Conservation (phyloP, 2,113 vertebrate species). For the Desmodus rotundus region DNA sequence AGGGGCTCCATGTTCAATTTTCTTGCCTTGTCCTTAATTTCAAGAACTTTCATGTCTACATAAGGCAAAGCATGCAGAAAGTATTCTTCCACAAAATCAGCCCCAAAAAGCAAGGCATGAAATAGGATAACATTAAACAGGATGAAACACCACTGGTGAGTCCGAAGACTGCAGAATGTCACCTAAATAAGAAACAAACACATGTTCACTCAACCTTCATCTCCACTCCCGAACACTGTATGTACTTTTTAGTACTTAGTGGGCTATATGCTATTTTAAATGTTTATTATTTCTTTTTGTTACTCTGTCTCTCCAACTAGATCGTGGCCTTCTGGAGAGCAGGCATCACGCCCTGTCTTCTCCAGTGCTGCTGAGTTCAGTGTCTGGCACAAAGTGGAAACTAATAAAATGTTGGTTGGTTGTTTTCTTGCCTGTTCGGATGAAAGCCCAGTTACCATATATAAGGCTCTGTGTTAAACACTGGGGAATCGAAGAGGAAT, state of each 20-base stretch:
- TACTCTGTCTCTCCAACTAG: background rate
- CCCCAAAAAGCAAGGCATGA: conserved; percentile 91
- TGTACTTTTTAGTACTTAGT: background rate
- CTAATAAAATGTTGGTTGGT: background rate
- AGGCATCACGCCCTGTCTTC: background rate
- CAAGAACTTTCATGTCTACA: conserved; percentile 80
- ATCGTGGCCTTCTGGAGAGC: background rate
- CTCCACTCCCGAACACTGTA: background rate
- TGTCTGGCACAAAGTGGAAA: background rate
- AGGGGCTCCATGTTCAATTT: conserved; percentile 81
- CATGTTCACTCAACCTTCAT: accelerated
- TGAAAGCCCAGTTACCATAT: background rate
- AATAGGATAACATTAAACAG: conserved; percentile 91
- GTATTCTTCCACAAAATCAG: conserved; percentile 92
- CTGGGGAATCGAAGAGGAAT: background rate
- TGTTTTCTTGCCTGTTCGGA: background rate
- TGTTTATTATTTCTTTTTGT: background rate
- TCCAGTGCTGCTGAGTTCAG: background rate
- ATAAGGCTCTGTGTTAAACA: background rate
- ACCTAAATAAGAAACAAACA: conserved; percentile 76
- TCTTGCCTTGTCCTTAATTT: conserved; percentile 87
- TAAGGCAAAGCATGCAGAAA: conserved; percentile 87
- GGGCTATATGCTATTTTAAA: background rate
- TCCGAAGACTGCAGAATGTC: conserved; percentile 86
- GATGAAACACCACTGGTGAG: conserved; percentile 95